A percentile compares a stretch with the other conserved stretches of the same genome.
Conservation (phyloP, 1,140 invertebrate genomes). For the Physella acuta region DNA sequence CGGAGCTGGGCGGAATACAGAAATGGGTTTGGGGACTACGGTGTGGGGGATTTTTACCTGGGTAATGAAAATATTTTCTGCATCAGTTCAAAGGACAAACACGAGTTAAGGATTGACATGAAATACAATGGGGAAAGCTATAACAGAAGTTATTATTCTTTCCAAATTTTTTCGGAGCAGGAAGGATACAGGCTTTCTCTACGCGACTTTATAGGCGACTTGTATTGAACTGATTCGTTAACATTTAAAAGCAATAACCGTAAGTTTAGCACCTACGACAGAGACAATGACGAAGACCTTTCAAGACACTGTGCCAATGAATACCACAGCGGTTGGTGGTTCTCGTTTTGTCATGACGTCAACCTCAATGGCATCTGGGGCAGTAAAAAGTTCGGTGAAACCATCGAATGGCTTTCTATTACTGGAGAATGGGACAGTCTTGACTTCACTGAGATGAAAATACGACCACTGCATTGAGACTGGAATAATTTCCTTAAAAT, state of each 20-base stretch:
- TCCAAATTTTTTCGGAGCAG: neutral
- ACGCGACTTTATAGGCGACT: neutral
- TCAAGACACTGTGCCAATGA: neutral
- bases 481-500: no score
- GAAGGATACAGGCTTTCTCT: neutral
- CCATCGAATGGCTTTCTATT: neutral
- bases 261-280: neutral
- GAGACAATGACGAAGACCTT: neutral
- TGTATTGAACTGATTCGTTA: neutral
- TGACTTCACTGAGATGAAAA: neutral
- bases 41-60: no score
- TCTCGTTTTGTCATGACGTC: neutral
- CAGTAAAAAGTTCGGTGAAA: neutral
- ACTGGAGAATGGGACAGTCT: neutral
- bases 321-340: neutral
- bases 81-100: no score
- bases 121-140: neutral
- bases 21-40: no score
- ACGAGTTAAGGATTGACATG: neutral
- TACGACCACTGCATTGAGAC: no score
- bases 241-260: neutral
- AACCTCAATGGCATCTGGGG: neutral
- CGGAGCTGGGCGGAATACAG: no score
- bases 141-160: neutral
- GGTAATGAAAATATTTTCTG: no score